These are phyloP conservation scores for Dicerorhinus sumatrensis DNA, from an alignment of 2,113 vertebrate species.

Conservation along the genomic window DNA sequence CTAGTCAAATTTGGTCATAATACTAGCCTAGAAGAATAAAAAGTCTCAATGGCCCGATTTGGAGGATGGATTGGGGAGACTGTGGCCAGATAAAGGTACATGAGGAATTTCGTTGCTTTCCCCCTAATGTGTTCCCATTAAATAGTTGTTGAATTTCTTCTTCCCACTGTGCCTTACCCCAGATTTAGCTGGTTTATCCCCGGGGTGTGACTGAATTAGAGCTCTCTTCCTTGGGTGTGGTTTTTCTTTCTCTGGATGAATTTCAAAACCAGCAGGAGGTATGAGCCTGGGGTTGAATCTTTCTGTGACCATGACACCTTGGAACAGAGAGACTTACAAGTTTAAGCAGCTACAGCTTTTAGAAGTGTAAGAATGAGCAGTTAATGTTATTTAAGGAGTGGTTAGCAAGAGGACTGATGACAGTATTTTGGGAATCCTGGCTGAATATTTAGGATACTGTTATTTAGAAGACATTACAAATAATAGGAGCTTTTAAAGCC, in stretches of 20 bases:
- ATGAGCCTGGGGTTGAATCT: constrained; percentile 56
- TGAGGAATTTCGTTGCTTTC: constrained; percentile 4
- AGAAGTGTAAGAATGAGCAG: constrained; percentile 53
- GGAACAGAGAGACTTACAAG: constrained; percentile 59
- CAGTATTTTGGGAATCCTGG: constrained; percentile 14
- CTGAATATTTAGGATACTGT: constrained; percentile 34
- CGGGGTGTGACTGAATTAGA: constrained; percentile 71
- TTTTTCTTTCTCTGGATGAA: constrained; percentile 71
- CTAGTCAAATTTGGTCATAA: background rate
- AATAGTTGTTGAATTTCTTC: constrained; percentile 59
- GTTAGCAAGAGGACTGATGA: constrained; percentile 25
- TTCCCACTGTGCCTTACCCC: constrained; percentile 48
- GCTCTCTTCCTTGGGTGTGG: constrained; percentile 70
- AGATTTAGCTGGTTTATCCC: constrained; percentile 56
- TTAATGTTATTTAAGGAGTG: constrained; percentile 56
- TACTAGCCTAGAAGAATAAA: constrained; percentile 28
- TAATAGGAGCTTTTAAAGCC: background rate
- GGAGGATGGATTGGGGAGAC: background rate
- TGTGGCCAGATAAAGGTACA: background rate
- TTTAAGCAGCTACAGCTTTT: constrained; percentile 48
- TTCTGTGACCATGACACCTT: constrained; percentile 62
- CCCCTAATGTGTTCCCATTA: constrained; percentile 48
- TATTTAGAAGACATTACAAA: constrained; percentile 49
- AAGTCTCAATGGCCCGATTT: constrained; percentile 21
- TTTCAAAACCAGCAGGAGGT: constrained; percentile 68